Percentiles rank a stretch among this genome's conserved stretches.
Evolutionary conservation across 2,113 vertebrate genomes (phyloP).

Genomic region (Corynorhinus townsendii): DNA sequence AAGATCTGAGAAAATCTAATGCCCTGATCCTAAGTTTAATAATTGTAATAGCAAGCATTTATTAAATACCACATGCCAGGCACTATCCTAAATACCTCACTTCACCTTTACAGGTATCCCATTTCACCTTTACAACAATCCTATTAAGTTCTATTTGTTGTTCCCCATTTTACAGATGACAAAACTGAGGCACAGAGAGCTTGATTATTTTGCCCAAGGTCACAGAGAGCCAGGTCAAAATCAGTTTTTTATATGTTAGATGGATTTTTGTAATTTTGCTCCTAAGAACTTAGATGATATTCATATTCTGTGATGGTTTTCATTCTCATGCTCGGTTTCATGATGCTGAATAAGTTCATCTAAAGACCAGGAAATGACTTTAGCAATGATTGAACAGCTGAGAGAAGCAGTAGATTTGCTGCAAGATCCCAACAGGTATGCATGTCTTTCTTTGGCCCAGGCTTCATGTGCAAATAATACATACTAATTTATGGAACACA

Average conservation of each 20-base stretch:
- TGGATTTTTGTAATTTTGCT: not conserved
- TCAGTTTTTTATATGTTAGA: not conserved
- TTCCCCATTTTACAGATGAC: not conserved
- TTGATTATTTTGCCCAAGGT: not conserved
- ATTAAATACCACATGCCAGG: not conserved
- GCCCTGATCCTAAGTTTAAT: not conserved
- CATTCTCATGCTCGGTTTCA: slow-evolving; percentile 55
- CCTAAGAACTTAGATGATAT: not conserved
- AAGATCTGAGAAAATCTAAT: not conserved
- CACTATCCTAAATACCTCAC: not conserved
- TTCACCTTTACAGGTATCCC: not conserved
- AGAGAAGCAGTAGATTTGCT: slow-evolving; percentile 91
- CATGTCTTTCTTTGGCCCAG: not conserved
- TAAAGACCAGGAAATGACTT: slow-evolving; percentile 79
- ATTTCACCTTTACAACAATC: not conserved
- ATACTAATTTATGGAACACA: not conserved
- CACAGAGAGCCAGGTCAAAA: not conserved
- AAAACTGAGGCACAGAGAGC: not conserved
- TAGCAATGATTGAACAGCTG: slow-evolving; percentile 89
- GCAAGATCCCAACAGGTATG: slow-evolving; percentile 89
- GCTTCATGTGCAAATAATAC: not conserved
- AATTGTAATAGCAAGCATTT: not conserved
- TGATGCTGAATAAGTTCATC: slow-evolving; percentile 82
- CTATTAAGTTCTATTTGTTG: not conserved
- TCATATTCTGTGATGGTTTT: not conserved